Evolutionary conservation across 35 echinoderm and acorn worm genomes (phyloP), one percentile per base, ranked within the genome.

Genomic region (Heliocidaris tuberculata): DNA sequence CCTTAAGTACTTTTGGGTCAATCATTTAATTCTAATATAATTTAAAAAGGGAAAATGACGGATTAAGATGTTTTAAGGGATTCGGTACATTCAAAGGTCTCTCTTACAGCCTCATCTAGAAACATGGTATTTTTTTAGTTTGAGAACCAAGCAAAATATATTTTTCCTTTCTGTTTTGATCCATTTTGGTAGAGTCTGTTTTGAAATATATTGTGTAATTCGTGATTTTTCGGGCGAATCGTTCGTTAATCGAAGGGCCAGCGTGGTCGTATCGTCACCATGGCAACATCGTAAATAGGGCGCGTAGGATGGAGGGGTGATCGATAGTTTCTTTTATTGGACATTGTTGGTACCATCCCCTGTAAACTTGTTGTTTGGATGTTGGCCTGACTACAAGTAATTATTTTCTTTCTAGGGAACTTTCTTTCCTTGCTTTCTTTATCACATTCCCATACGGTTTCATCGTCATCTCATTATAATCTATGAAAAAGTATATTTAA

Each of bases 281-380:
- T 93, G 50, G 49, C 48, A 59, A 59, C 91, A n/a, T 11, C 29
- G 47, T 59, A 93, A 93, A 93, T 48, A 59, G 47, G 91, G 91
- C 50, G 90, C 90, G 91, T 48, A 48, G 13, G 4, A 30, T n/a
- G n/a, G 47, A 49, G 91, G 31, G 24, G 31, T 49, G 91, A 59
- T 93, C 91, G 50, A 93, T 93, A 93, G 19, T 47, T 59, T 13
- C 91, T 48, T 93, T 59, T 93, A 49, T 93, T 50, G 9, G 8
- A 12, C 27, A 59, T 24, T 50, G 91, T 24, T 2, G 31, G 87
- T 17, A 9, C 31, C 21, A 24, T 31, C 49, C 91, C 91, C 91
- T 93, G 50, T 31, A 13, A 48, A 93, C 48, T n/a, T 0, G 15
- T 11, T 92, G 29, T 93, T 93, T 50, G n/a, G 17, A 11, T 93